phyloP scores from a whole-genome alignment of 2,113 vertebrate species.

The Chloropsis cyanopogon region DNA sequence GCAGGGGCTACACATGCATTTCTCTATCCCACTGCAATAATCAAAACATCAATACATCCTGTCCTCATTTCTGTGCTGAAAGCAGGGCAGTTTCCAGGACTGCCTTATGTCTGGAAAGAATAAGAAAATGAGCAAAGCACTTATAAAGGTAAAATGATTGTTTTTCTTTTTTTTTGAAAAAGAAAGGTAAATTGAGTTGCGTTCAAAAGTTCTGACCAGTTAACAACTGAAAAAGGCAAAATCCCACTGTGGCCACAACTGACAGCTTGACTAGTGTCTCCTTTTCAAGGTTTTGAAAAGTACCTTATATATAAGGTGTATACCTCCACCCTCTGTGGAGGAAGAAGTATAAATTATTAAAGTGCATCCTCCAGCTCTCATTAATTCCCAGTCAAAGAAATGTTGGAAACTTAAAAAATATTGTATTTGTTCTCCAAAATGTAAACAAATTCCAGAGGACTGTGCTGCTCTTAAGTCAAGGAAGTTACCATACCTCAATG shows the following conservation, averaged over 20 bases:
- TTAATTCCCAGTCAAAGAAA: background rate
- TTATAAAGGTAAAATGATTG: background rate
- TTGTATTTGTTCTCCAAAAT: background rate
- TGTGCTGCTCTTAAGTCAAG: background rate
- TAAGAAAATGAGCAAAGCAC: background rate
- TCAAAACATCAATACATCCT: background rate
- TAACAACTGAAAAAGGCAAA: background rate
- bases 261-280: background rate
- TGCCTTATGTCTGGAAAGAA: background rate
- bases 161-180: background rate
- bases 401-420: background rate
- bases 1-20: accelerated
- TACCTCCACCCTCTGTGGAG: background rate
- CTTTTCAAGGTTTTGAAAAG: background rate
- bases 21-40: background rate
- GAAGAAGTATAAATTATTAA: background rate
- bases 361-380: background rate
- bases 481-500: background rate
- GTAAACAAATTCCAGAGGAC: background rate
- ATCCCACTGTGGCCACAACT: background rate
- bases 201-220: background rate
- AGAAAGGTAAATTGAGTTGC: background rate
- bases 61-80: background rate
- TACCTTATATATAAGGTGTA: background rate
- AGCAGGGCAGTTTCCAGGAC: background rate